These are phyloP conservation scores for Polyploca ridens DNA, from an alignment of 2,888 invertebrate genomes.

Conservation along the genomic window DNA sequence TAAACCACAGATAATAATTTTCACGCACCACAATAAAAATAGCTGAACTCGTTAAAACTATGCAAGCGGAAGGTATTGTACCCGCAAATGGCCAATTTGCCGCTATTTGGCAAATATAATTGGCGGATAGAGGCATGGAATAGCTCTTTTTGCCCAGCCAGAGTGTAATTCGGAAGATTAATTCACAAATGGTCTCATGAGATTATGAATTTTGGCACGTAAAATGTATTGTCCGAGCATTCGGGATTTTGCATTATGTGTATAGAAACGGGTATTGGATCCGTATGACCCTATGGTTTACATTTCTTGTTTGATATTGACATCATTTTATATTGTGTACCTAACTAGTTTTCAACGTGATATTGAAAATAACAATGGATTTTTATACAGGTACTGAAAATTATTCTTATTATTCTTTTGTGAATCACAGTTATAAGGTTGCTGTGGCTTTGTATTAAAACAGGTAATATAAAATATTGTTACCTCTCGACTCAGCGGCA, in stretches of 20 bases:
- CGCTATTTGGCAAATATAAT: constrained; percentile 73
- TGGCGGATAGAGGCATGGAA: constrained; percentile 58
- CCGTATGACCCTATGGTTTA: not conserved
- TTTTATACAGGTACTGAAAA: too few species aligned
- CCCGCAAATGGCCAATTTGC: constrained; percentile 72
- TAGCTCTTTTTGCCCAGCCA: constrained; percentile 61
- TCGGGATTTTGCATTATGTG: constrained; percentile 6
- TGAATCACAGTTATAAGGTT: too few species aligned
- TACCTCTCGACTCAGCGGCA: too few species aligned
- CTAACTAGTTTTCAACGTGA: too few species aligned
- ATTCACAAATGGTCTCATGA: constrained; percentile 63
- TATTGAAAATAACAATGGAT: too few species aligned
- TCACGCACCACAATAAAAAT: constrained; percentile 39
- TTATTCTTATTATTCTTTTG: too few species aligned
- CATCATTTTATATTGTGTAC: too few species aligned
- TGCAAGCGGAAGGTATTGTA: constrained; percentile 68
- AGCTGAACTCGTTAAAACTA: constrained; percentile 49
- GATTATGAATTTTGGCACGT: constrained; percentile 73
- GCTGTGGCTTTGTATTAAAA: too few species aligned
- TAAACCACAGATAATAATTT: constrained; percentile 25
- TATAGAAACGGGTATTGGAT: not conserved
- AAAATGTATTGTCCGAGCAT: constrained; percentile 23
- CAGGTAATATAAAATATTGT: too few species aligned
- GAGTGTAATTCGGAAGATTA: constrained; percentile 67
- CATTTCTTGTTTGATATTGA: too few species aligned